A percentile compares a stretch with the other conserved stretches of the same genome.
These are phyloP conservation scores for Dipodomys ordii DNA, from an alignment of 2,113 vertebrate species.

Conservation along the genomic window DNA sequence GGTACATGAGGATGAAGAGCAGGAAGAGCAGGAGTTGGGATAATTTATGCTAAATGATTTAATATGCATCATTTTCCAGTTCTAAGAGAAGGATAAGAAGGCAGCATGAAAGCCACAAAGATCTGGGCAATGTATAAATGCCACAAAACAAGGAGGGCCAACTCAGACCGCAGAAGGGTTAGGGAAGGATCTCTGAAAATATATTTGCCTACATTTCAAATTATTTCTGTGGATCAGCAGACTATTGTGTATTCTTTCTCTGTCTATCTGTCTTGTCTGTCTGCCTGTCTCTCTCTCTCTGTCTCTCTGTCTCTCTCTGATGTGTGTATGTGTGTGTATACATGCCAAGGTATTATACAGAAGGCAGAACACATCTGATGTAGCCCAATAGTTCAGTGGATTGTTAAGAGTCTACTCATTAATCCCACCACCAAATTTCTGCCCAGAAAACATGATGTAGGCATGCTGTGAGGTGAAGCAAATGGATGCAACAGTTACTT, in stretches of 20 bases:
- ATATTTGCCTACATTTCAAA: background rate
- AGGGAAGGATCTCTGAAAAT: background rate
- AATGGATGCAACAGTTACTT: background rate
- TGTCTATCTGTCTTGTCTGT: too few relatives aligned
- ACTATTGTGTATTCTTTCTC: background rate
- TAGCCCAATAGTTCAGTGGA: background rate
- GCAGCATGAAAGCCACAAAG: background rate
- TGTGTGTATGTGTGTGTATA: fast-evolving
- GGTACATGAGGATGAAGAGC: background rate
- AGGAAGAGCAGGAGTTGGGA: background rate
- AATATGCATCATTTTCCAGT: background rate
- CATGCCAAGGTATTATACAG: background rate
- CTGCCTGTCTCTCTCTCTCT: too few relatives aligned
- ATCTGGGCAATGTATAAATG: background rate
- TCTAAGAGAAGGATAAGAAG: background rate
- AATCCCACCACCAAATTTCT: background rate
- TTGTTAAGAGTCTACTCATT: background rate
- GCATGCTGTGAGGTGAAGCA: background rate
- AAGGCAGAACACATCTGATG: background rate
- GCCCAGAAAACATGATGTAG: background rate
- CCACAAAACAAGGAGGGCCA: background rate
- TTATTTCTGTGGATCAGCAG: background rate
- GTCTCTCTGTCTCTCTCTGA: background rate
- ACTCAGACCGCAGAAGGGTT: background rate
- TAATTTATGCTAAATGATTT: background rate